Conservation (phyloP, 2,113 vertebrate genomes). For the Lutjanus erythropterus region DNA sequence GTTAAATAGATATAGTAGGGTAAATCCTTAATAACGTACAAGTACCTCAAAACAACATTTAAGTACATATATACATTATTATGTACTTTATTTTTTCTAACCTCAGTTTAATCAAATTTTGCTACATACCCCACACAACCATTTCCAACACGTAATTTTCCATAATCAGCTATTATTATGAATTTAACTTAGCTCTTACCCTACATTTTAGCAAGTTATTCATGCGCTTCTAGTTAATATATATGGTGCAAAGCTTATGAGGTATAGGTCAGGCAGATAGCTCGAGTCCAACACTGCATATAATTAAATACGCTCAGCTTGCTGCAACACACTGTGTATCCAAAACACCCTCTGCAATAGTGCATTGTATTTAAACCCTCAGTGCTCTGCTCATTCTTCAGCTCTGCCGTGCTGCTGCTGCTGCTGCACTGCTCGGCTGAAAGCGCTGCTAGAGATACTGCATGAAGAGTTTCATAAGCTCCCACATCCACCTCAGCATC, state of each 20-base stretch:
- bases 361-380: not conserved
- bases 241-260: not conserved
- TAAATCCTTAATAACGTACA: not conserved
- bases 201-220: not conserved
- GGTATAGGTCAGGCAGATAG: not conserved
- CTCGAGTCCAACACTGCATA: not conserved
- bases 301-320: not conserved
- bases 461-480: constrained; percentile 56
- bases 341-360: not conserved
- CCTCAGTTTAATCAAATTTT: too few species aligned
- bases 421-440: constrained; percentile 36
- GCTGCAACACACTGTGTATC: not conserved
- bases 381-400: constrained; percentile 15
- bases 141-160: not conserved
- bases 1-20: not conserved
- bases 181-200: too few species aligned
- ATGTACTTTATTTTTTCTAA: too few species aligned
- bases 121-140: too few species aligned
- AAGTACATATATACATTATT: too few species aligned
- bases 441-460: constrained; percentile 29
- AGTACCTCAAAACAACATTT: not conserved
- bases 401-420: not conserved
- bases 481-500: constrained; percentile 21
- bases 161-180: too few species aligned
- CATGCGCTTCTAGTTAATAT: not conserved